Base-by-base conservation (phyloP, 1,140 invertebrate species). In the Cardiocondyla obscurior region DNA sequence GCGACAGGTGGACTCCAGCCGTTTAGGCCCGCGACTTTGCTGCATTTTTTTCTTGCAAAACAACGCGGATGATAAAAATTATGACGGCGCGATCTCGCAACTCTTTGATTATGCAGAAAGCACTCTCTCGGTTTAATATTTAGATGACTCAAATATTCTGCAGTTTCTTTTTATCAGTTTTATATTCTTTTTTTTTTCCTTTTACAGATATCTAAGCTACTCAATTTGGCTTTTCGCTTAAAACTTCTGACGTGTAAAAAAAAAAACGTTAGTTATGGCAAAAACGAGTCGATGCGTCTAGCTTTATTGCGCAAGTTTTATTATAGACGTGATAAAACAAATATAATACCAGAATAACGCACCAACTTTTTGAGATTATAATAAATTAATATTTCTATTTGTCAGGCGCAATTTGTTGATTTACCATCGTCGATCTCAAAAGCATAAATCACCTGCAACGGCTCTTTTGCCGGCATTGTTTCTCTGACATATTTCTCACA, bases 401-500 rank as follows among this genome's bases (percentile, higher is more conserved):
- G 72, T 28, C 19, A 46, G 7, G 19, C 46, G 6, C 25, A 49
- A 76, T 76, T 76, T 5, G 8, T 19, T 33, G 4, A 16, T 8
- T 64, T 64, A 19, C 49, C 30, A 64, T 22, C 19, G 16, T 14
- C 39, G 30, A 3, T 36, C 10, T 36, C 25, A 64, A 25, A 7
- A 64, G 4, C 30, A 49, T 49, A 49, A 76, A 36, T 64, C 19
- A 36, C 51, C 2, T 16, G 28, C 16, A 60, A 44, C 33, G 42
- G 14, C 14, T 46, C 3, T 44, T n/a, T 6, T 30, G 10, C 6
- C 44, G 16, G 14, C n/a, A 25, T 69, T 69, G 25, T 67, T n/a
- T 62, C 14, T 53, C 55, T 51, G 64, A 64, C 84, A 76, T 65
- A 51, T 87, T 86, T 87, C 72, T 87, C 67, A 57, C 81, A 84